phyloP scores from a whole-genome alignment of 2,113 vertebrate genomes.

The Indri indri region DNA sequence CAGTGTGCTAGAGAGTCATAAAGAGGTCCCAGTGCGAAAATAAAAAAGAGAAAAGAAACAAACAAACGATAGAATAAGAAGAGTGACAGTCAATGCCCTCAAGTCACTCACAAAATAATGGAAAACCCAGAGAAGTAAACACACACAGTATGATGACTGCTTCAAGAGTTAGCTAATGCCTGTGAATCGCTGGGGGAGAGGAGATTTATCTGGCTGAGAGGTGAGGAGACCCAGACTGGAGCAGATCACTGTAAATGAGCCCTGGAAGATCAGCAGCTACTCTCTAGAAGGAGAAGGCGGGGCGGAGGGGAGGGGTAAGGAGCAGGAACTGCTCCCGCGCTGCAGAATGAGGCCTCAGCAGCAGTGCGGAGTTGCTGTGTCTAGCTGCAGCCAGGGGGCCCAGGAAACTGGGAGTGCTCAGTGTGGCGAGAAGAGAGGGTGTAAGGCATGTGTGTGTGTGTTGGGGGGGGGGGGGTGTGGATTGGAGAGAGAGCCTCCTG shows the following conservation, averaged over 20 bases:
- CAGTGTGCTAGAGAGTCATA: background rate
- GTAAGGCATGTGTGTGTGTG: fast-evolving
- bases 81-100: fast-evolving
- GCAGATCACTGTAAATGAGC: background rate
- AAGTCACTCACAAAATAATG: background rate
- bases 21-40: background rate
- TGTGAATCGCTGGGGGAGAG: background rate
- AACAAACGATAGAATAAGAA: background rate
- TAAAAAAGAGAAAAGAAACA: background rate
- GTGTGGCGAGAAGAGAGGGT: background rate
- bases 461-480: too few species aligned
- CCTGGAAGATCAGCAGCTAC: background rate
- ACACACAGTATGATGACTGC: too few species aligned
- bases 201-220: background rate
- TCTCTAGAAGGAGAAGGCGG: background rate
- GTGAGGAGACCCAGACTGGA: background rate
- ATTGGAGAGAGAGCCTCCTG: background rate
- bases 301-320: fast-evolving
- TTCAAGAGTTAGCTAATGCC: background rate
- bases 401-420: fast-evolving
- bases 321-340: fast-evolving
- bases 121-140: background rate
- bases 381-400: background rate
- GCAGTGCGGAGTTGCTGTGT: background rate
- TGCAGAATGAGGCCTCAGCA: background rate